A percentile compares a stretch with the other conserved stretches of the same genome.
phyloP scores from a whole-genome alignment of 2,797 vertebrate genomes.

The Sebastes hubbsi region DNA sequence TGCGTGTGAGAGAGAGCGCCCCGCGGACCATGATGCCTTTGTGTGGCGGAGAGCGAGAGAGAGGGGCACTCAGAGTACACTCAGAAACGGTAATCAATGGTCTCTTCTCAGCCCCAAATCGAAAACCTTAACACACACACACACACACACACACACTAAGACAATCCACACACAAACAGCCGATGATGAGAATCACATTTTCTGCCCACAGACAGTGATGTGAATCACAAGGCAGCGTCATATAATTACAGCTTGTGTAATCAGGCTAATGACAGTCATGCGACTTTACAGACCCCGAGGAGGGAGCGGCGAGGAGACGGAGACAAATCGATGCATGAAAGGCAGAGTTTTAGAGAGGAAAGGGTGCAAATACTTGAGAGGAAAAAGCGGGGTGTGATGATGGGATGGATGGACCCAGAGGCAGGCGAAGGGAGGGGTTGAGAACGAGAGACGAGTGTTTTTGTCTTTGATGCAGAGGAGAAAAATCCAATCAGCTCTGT shows the following conservation, averaged over 20 bases:
- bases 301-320: conserved; percentile 3
- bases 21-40: conserved; percentile 72
- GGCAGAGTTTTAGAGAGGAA: conserved; percentile 16
- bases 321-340: conserved; percentile 37
- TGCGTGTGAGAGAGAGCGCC: conserved; percentile 58
- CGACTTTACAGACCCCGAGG: conserved; percentile 37
- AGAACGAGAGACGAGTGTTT: conserved; percentile 53
- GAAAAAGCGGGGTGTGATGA: background rate
- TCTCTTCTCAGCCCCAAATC: conserved; percentile 56
- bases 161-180: conserved; percentile 18
- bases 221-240: conserved; percentile 61
- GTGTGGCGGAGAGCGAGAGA: conserved; percentile 52
- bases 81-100: conserved; percentile 75
- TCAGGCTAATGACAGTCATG: conserved; percentile 72
- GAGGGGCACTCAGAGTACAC: conserved; percentile 58
- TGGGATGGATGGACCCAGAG: conserved; percentile 38
- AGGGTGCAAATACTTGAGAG: conserved; percentile 10
- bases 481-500: conserved; percentile 78
- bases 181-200: conserved; percentile 70
- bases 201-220: conserved; percentile 48
- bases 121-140: conserved; percentile 43
- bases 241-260: conserved; percentile 67
- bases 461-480: conserved; percentile 67
- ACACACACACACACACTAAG: background rate
- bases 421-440: background rate